These are phyloP conservation scores for Hypomecis punctinalis DNA, from an alignment of 2,888 invertebrate genomes.

Conservation along the genomic window DNA sequence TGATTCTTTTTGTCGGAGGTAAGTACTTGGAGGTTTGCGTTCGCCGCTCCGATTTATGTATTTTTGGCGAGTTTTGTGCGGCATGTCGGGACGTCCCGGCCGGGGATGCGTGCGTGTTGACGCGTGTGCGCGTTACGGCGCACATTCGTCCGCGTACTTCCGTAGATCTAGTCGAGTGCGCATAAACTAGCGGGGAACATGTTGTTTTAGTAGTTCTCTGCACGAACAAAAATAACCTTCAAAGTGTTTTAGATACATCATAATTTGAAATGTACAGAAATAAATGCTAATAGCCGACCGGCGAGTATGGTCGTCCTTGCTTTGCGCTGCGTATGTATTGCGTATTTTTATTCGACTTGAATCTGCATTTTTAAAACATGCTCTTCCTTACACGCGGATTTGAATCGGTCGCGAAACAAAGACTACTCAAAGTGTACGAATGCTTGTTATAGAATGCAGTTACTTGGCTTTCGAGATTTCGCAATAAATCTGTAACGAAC, in stretches of 20 bases:
- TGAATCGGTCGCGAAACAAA: too few species aligned
- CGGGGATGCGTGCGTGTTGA: slow-evolving; percentile 3
- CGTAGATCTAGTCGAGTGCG: slow-evolving; percentile 22
- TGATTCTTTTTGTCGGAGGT: slow-evolving; percentile 50
- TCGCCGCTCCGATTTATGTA: slow-evolving; percentile 35
- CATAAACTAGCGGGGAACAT: slow-evolving; percentile 15
- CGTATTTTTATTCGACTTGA: too few species aligned
- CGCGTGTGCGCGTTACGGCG: slow-evolving; percentile 1
- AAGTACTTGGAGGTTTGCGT: slow-evolving; percentile 24
- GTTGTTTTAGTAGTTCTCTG: slow-evolving; percentile 11
- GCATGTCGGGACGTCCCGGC: slow-evolving; percentile 23
- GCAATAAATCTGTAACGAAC: too few species aligned
- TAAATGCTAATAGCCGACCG: too few species aligned
- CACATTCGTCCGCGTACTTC: slow-evolving; percentile 11
- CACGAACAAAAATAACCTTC: slow-evolving; percentile 24
- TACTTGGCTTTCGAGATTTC: too few species aligned
- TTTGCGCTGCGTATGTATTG: too few species aligned
- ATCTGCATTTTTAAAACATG: too few species aligned
- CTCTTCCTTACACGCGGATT: too few species aligned
- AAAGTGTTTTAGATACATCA: slow-evolving; percentile 1
- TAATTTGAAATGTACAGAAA: not conserved
- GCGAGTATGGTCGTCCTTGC: too few species aligned
- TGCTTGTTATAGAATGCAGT: too few species aligned
- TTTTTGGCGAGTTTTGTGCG: slow-evolving; percentile 29
- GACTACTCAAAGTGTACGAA: too few species aligned